Evolutionary conservation across 37 sponge, comb jelly and placozoan genomes (phyloP), one percentile per base, ranked within the genome.

Genomic region (Bolinopsis microptera): DNA sequence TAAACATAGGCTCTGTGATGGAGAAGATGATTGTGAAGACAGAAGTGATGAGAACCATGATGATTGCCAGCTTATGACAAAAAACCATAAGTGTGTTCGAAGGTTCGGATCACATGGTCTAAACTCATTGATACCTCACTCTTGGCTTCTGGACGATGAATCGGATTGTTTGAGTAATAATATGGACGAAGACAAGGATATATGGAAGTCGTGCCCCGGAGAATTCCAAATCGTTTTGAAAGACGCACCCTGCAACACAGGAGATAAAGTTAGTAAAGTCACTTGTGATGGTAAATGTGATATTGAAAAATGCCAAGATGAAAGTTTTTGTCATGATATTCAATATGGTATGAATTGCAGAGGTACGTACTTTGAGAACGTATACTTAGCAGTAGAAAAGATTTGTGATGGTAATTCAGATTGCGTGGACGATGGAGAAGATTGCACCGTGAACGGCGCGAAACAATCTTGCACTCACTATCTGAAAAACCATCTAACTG

Each of bases 1-100:
- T n/a, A 74, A 74, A n/a, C 76, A 74, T 74, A 16, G 24, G 28
- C 22, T 74, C 26, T 74, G 76, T n/a, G 76, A 74, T n/a, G 28
- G 76, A 27, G 24, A n/a, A n/a, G 28, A n/a, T 16, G 76, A 74
- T n/a, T 74, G 76, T n/a, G 8, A 8, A 8, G 27, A 74, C 76
- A n/a, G 28, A 8, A n/a, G 28, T 8, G 76, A 74, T n/a, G 76
- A 74, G 28, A 27, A 74, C 8, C 68, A 67, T 67, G 68, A 67
- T 13, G 18, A 67, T 13, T 67, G 68, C 68, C 18, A 13, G 13
- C 68, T 22, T 22, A 13, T 67, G 68, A 67, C 68, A n/a, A n/a
- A n/a, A n/a, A n/a, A n/a, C n/a, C n/a, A n/a, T n/a, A n/a, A n/a
- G n/a, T n/a, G n/a, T n/a, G n/a, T n/a, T n/a, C n/a, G n/a, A n/a